Base-by-base conservation (phyloP, 2,888 invertebrate genomes). In the Idaea dimidiata region DNA sequence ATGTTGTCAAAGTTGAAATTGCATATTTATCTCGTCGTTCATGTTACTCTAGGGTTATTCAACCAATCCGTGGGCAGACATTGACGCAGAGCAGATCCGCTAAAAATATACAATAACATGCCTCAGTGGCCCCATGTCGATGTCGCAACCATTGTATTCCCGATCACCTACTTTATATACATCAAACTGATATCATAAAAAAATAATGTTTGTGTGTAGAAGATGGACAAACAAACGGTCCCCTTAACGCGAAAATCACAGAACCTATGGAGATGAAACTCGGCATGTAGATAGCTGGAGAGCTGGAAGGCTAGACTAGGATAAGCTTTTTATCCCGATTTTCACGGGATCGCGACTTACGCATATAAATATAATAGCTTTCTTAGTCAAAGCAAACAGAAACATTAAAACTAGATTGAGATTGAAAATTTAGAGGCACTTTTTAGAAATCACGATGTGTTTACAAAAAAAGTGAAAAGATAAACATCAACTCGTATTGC, bases 11-110 rank as follows among this genome's bases (percentile, higher is more conserved):
- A 56, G 18, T 56, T 17, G 43, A 61, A 43, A 63, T 60, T 53
- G 65, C 64, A 59, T 64, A 68, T 66, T 69, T 60, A 66, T 66
- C 64, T 65, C 71, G 65, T 66, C 77, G 71, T 76, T 71, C 43
- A 43, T 43, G 14, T 43, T 43, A 5, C 72, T 71, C 73, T 80
- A 79, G 79, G 86, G 85, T 86, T 87, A 84, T 88, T 87, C 83
- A 88, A 88, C 86, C 79, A 81, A 65, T 65, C 67, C 65, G 76
- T 76, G 72, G 73, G 73, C 71, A 72, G 69, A 65, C 63, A 62
- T 70, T 77, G 79, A 83, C 82, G 81, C 74, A 77, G 72, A 66
- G 31, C 62, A 59, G 60, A 70, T 63, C 58, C 63, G 66, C 78
- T 81, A 79, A 73, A 77, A 79, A 83, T 82, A 83, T 65, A 66